phyloP scores from a whole-genome alignment of 2,797 vertebrate genomes.

The Oreortyx pictus region DNA sequence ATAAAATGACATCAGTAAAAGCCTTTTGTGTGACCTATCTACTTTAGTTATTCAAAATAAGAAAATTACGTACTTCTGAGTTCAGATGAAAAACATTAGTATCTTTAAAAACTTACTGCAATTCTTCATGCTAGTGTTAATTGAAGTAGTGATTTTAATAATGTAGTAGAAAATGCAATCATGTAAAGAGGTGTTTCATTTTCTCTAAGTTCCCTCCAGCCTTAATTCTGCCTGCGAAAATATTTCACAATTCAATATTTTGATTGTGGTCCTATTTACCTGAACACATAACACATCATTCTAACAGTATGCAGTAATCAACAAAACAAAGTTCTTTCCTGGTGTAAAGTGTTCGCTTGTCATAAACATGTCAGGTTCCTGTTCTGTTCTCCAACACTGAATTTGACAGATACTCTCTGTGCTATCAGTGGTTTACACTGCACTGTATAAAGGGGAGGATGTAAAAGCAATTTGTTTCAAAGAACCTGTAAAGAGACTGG shows the following conservation, averaged over 20 bases:
- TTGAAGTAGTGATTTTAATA: not conserved
- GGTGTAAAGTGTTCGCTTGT: not conserved
- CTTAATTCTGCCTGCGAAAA: slow-evolving; percentile 1
- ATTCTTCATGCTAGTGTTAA: not conserved
- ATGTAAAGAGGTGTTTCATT: not conserved
- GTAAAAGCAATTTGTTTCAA: not conserved
- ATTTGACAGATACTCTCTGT: not conserved
- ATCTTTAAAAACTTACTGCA: not conserved
- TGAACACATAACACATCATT: not conserved
- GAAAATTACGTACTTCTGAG: not conserved
- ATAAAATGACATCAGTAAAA: not conserved
- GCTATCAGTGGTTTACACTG: not conserved
- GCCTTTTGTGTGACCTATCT: not conserved
- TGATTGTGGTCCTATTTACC: not conserved
- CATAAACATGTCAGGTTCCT: not conserved
- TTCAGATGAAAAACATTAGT: not conserved
- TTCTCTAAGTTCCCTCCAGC: not conserved
- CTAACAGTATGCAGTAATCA: not conserved
- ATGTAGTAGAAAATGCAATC: not conserved
- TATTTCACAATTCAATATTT: not conserved
- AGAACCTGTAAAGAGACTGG: not conserved
- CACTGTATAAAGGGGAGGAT: not conserved
- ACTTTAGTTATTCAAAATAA: not conserved
- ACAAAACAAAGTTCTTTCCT: not conserved
- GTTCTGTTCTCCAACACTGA: not conserved